Evolutionary conservation across 2,797 vertebrate species (phyloP).

Genomic region (Allobates femoralis): DNA sequence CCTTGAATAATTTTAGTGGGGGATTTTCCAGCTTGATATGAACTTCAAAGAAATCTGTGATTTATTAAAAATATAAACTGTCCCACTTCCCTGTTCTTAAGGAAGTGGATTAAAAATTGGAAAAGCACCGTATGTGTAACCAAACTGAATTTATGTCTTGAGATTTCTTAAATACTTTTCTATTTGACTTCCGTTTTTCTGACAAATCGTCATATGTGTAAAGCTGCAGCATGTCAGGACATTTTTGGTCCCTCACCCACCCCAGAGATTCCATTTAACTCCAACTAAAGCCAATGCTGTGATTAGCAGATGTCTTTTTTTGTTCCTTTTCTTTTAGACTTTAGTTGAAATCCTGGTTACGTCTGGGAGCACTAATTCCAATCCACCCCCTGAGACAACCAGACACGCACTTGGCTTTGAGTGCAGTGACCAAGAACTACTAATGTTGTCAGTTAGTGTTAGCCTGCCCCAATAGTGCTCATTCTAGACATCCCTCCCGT

Average conservation of each 20-base stretch:
- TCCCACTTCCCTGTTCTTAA: no score
- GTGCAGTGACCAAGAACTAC: constrained; percentile 58
- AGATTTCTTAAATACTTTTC: no score
- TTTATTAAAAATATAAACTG: no score
- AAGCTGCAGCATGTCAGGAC: not conserved
- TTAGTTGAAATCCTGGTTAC: constrained; percentile 74
- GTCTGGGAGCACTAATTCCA: constrained; percentile 59
- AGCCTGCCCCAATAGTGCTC: constrained; percentile 25
- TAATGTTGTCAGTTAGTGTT: constrained; percentile 47
- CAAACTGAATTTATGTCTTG: no score
- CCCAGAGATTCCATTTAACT: not conserved
- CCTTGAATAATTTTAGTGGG: no score
- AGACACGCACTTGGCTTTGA: constrained; percentile 59
- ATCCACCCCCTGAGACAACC: constrained; percentile 40
- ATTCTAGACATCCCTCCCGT: constrained; percentile 49
- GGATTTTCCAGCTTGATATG: no score
- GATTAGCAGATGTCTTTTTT: constrained; percentile 71
- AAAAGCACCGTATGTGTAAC: no score
- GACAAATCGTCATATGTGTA: not conserved
- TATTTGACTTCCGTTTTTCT: no score
- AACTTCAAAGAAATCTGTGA: no score
- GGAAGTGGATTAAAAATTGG: no score
- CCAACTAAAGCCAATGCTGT: constrained; percentile 66
- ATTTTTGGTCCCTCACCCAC: not conserved
- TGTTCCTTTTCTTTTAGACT: constrained; percentile 70